Evolutionary conservation across 92 coral and sea anemone species (phyloP).

Genomic region (Parazoanthus darwini): DNA sequence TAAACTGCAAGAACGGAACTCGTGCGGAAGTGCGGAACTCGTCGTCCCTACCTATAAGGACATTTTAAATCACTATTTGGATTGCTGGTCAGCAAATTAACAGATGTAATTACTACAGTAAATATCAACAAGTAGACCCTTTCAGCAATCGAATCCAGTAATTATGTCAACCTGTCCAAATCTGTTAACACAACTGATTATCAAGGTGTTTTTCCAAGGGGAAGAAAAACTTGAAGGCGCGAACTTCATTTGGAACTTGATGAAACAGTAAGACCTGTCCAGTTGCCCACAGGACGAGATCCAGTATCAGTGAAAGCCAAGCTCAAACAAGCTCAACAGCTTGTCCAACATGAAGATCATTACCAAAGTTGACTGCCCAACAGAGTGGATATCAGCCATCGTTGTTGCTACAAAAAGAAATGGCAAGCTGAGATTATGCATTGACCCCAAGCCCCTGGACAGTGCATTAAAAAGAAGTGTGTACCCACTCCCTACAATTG

Average conservation of each 20-base stretch:
- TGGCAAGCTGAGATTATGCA: slow-evolving; percentile 30
- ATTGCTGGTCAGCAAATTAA: slow-evolving; percentile 41
- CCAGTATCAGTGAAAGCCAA: slow-evolving; percentile 51
- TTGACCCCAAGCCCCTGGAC: slow-evolving; percentile 36
- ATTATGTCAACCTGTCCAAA: background rate
- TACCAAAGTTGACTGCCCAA: too few relatives aligned
- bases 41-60: slow-evolving; percentile 34
- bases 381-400: slow-evolving; percentile 59
- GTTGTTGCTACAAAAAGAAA: slow-evolving; percentile 58
- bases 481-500: background rate
- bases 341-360: slow-evolving; percentile 15
- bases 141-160: slow-evolving; percentile 33
- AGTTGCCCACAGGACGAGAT: slow-evolving; percentile 40
- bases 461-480: background rate
- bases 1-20: slow-evolving; percentile 50
- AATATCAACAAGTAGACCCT: slow-evolving; percentile 49
- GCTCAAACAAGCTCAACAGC: slow-evolving; percentile 34
- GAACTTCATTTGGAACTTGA: slow-evolving; percentile 47
- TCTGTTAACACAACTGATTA: slow-evolving; percentile 10
- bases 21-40: slow-evolving; percentile 58
- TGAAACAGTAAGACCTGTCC: slow-evolving; percentile 38
- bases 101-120: slow-evolving; percentile 42
- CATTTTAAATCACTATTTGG: slow-evolving; percentile 49
- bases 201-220: slow-evolving; percentile 34
- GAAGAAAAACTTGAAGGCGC: slow-evolving; percentile 45